phyloP scores from a whole-genome alignment of 1,140 invertebrate genomes.

The Dreissena polymorpha region DNA sequence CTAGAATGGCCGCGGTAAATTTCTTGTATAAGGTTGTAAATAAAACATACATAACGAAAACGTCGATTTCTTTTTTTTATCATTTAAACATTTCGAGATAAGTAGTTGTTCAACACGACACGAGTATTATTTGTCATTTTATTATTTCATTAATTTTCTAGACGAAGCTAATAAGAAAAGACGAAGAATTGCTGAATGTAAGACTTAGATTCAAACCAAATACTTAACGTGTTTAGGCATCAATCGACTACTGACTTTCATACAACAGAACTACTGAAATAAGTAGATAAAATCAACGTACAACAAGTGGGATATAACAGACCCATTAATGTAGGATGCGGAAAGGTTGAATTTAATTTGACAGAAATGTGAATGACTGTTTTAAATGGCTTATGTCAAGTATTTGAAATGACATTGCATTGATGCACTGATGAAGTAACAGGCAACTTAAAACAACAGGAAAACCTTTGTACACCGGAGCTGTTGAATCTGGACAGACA shows the following conservation, averaged over 20 bases:
- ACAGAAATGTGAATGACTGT: neutral
- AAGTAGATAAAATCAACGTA: neutral
- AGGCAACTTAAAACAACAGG: neutral
- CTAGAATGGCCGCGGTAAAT: too few species aligned
- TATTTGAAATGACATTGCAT: neutral
- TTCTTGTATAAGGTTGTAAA: too few species aligned
- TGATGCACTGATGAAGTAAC: neutral
- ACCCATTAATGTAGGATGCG: neutral
- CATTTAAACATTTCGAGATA: too few species aligned
- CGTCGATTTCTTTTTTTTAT: too few species aligned
- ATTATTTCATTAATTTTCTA: too few species aligned
- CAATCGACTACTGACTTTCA: neutral
- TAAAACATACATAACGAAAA: too few species aligned
- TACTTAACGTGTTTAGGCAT: neutral
- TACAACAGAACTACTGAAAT: neutral
- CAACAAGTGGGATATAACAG: neutral
- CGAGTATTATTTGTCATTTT: too few species aligned
- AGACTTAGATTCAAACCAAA: too few species aligned
- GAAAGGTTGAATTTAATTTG: neutral
- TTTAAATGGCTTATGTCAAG: neutral
- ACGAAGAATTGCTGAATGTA: too few species aligned
- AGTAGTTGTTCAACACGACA: too few species aligned
- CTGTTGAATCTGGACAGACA: neutral
- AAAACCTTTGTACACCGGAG: neutral
- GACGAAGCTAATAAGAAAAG: too few species aligned